Percentiles rank a stretch among this genome's conserved stretches.
Evolutionary conservation across 2,797 vertebrate species (phyloP).

Genomic region (Garrulus glandarius): DNA sequence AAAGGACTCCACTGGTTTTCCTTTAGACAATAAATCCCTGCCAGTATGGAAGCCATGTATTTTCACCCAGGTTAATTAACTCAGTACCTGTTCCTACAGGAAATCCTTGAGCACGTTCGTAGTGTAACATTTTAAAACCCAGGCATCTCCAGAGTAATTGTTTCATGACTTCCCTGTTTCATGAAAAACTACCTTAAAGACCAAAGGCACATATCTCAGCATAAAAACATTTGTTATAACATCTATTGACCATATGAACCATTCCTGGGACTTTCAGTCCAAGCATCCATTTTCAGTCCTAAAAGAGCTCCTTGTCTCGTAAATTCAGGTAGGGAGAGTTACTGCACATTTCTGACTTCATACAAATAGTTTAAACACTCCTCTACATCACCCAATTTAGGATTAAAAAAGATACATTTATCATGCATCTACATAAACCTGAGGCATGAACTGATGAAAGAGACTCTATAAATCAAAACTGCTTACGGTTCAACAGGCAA

Average conservation of each 20-base stretch:
- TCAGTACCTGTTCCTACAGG: background rate
- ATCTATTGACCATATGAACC: background rate
- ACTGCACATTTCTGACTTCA: background rate
- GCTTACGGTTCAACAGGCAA: slow-evolving; percentile 93
- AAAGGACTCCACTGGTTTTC: background rate
- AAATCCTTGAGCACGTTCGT: background rate
- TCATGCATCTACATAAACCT: background rate
- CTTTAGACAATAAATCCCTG: background rate
- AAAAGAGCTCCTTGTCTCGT: background rate
- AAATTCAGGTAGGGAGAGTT: background rate
- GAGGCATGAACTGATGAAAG: background rate
- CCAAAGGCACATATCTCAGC: background rate
- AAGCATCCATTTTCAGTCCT: background rate
- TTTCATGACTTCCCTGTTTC: background rate
- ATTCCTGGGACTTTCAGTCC: background rate
- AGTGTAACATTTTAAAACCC: background rate
- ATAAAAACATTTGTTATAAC: background rate
- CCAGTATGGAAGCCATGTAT: background rate
- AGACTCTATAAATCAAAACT: background rate
- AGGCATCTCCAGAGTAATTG: background rate
- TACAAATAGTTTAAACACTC: background rate
- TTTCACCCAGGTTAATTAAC: background rate
- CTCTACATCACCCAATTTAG: background rate
- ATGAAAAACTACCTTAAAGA: background rate
- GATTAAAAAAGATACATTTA: background rate